phyloP scores from a whole-genome alignment of 2,113 vertebrate species.

The Illadopsis cleaveri region DNA sequence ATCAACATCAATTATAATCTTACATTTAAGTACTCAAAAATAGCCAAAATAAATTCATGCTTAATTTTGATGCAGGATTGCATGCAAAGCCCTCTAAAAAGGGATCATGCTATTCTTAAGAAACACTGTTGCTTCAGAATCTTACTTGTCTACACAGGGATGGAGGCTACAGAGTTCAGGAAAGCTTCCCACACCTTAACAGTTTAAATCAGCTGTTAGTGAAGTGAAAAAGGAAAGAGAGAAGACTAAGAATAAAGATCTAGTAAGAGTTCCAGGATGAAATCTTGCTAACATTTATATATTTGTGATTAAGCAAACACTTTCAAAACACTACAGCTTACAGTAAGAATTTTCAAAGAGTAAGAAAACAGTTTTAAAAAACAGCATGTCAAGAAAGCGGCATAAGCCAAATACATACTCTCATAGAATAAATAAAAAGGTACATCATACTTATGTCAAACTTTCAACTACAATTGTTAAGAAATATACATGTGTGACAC shows the following conservation, averaged over 20 bases:
- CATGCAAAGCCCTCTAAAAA: conserved; percentile 75
- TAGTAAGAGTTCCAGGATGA: conserved; percentile 73
- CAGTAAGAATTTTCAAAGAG: not conserved
- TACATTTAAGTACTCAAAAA: conserved; percentile 49
- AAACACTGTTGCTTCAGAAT: conserved; percentile 76
- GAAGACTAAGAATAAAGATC: conserved; percentile 78
- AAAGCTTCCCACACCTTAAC: conserved; percentile 87
- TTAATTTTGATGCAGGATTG: conserved; percentile 71
- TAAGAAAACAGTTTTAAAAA: conserved; percentile 42
- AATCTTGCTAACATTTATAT: conserved; percentile 59
- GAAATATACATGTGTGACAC: not conserved
- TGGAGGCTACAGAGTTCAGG: conserved; percentile 83
- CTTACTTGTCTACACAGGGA: conserved; percentile 85
- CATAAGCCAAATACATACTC: not conserved
- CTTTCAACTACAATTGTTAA: not conserved
- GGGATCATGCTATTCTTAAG: conserved; percentile 75
- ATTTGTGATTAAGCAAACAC: conserved; percentile 14
- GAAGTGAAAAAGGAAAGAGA: conserved; percentile 84
- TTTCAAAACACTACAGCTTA: not conserved
- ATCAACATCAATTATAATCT: conserved; percentile 32
- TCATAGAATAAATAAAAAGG: not conserved
- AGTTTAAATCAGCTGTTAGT: conserved; percentile 93
- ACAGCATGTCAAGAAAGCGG: not conserved
- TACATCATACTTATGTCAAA: not conserved
- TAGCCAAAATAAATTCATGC: conserved; percentile 76